Conservation (phyloP, 2,888 invertebrate species). For the Andrena camellia region DNA sequence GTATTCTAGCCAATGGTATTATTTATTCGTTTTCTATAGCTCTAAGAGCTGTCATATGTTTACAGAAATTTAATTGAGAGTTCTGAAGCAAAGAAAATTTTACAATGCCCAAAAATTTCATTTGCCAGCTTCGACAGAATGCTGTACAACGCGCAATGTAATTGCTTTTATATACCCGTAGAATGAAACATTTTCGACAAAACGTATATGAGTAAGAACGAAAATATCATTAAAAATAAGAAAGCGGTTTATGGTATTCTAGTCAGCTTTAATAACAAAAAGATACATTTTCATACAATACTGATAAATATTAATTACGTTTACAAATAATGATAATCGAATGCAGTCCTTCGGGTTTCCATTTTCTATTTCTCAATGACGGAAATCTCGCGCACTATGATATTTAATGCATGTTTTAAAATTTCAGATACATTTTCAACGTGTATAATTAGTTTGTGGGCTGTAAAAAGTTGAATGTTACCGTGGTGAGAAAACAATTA, state of each 20-base stretch:
- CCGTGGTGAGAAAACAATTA: slow-evolving; percentile 40
- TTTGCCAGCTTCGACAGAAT: neutral
- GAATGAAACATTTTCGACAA: slow-evolving; percentile 1
- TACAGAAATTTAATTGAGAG: neutral
- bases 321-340: slow-evolving; percentile 34
- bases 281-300: slow-evolving; percentile 37
- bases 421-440: slow-evolving; percentile 13
- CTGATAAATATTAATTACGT: slow-evolving; percentile 36
- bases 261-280: slow-evolving; percentile 37
- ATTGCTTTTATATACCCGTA: neutral
- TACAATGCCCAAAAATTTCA: neutral
- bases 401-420: slow-evolving; percentile 9
- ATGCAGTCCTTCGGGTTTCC: slow-evolving; percentile 9
- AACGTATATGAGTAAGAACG: neutral
- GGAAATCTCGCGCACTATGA: neutral
- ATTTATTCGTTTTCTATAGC: neutral
- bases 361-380: slow-evolving; percentile 16
- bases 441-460: slow-evolving; percentile 6
- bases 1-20: neutral
- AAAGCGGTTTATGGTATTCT: slow-evolving; percentile 20
- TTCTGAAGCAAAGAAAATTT: too few species aligned
- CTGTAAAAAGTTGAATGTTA: slow-evolving; percentile 25
- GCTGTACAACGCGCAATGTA: neutral
- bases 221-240: slow-evolving; percentile 27
- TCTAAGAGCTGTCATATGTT: neutral